Base-by-base conservation (phyloP, 2,113 vertebrate genomes). In the Brachyistius frenatus region DNA sequence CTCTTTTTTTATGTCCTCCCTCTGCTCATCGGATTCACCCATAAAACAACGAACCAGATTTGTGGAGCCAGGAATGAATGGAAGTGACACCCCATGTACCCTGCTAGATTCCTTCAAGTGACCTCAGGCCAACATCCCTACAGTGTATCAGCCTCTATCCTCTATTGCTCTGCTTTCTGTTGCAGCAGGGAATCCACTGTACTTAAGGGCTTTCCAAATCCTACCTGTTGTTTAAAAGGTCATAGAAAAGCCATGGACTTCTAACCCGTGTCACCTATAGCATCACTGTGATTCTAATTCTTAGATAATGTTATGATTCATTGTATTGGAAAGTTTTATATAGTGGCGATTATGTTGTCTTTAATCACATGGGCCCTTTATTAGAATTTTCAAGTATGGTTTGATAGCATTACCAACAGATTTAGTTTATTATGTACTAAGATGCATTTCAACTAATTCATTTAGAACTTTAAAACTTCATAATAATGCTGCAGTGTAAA, bases 31-130 rank as follows among this genome's bases (percentile, higher is more conserved):
- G 67, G 55, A 74, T 85, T 83, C 73, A 78, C 23, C 69, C 58
- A 44, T 53, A 76, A 66, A 62, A 53, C 73, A 66, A 50, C 67
- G 55, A 74, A 81, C 53, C 68, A 54, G 67, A 41, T 72, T 56
- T 71, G 61, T 44, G 62, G 64, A 81, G 69, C 60, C 53, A 13
- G 70, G 49, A 67, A 74, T 88, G 58, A 88, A 89, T 83, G 69
- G 82, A 88, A 89, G 49, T 83, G 76, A 86, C 81, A 76, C 66
- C 77, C 60, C 50, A 32, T 65, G 73, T 64, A 73, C 65, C 60
- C 66, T 80, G 66, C 76, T 80, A 67, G 72, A 80, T 81, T 64
- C 53, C 73, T 80, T 75, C 62, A 67, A 78, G 66, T 64, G 67
- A 87, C 83, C 85, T 83, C 68, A 53, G 83, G 85, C 79, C 65